These are phyloP conservation scores for Aplodontia rufa DNA, from an alignment of 2,113 vertebrate species.

Conservation along the genomic window DNA sequence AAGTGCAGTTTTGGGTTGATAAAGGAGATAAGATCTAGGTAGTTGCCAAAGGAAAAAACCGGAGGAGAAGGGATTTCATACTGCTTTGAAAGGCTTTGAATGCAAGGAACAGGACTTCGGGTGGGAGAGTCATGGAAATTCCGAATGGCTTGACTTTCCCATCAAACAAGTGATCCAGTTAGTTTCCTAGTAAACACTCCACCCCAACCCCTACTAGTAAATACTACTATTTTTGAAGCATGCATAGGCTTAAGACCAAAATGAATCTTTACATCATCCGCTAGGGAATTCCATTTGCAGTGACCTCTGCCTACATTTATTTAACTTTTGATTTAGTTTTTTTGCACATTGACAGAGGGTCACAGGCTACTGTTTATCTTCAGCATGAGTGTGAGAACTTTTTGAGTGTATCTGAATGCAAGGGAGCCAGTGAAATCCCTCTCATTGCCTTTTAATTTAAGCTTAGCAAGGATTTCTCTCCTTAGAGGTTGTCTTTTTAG, in stretches of 20 bases:
- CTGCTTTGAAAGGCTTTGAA: neutral
- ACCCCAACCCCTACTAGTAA: neutral
- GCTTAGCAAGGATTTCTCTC: slow-evolving; percentile 3
- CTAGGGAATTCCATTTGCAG: slow-evolving; percentile 30
- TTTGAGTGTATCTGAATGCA: neutral
- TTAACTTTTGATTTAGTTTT: slow-evolving; percentile 58
- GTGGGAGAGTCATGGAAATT: neutral
- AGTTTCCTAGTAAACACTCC: neutral
- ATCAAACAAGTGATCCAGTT: neutral
- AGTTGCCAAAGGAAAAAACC: neutral
- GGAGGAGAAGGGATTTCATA: neutral
- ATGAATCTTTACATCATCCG: neutral
- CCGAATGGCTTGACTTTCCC: neutral
- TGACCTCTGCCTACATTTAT: slow-evolving; percentile 49
- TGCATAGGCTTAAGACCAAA: neutral
- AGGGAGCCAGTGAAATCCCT: neutral
- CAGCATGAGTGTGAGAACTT: neutral
- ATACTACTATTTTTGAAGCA: slow-evolving; percentile 14
- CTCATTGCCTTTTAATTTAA: neutral
- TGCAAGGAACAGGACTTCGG: neutral
- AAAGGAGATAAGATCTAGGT: neutral
- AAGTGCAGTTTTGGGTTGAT: neutral
- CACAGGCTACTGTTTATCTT: neutral
- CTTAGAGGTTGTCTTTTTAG: slow-evolving; percentile 14
- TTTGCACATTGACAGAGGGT: slow-evolving; percentile 42